Evolutionary conservation across 2,113 vertebrate genomes (phyloP).

Genomic region (Todiramphus saurophagus): DNA sequence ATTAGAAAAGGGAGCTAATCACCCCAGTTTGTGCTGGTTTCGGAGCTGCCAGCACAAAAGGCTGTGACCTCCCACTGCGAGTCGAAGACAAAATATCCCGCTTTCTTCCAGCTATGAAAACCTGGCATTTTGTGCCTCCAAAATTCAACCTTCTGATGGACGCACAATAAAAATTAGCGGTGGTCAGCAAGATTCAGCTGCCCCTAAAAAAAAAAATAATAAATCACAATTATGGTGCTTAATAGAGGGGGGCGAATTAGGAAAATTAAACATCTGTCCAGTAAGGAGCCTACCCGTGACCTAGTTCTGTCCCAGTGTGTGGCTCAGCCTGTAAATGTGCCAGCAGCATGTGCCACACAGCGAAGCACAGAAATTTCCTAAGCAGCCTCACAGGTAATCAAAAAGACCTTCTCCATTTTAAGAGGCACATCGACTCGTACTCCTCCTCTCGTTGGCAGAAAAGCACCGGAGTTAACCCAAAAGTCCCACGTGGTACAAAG

Average conservation of each 20-base stretch:
- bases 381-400: neutral
- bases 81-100: constrained; percentile 41
- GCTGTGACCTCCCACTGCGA: constrained; percentile 54
- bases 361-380: neutral
- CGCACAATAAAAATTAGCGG: constrained; percentile 1
- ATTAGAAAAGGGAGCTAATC: constrained; percentile 68
- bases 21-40: constrained; percentile 57
- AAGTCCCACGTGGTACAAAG: accelerated
- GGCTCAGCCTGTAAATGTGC: constrained; percentile 30
- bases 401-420: neutral
- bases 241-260: neutral
- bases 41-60: constrained; percentile 47
- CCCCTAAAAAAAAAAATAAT: neutral
- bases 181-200: constrained; percentile 14
- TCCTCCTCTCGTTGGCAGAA: neutral
- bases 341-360: neutral
- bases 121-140: neutral
- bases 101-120: neutral
- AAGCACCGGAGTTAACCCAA: neutral
- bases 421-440: accelerated
- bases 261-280: constrained; percentile 43
- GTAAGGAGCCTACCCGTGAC: constrained; percentile 36
- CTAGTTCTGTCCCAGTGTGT: constrained; percentile 52
- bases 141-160: constrained; percentile 25
- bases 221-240: neutral